Conservation (phyloP, 2,113 vertebrate species). For the Sterna hirundo region DNA sequence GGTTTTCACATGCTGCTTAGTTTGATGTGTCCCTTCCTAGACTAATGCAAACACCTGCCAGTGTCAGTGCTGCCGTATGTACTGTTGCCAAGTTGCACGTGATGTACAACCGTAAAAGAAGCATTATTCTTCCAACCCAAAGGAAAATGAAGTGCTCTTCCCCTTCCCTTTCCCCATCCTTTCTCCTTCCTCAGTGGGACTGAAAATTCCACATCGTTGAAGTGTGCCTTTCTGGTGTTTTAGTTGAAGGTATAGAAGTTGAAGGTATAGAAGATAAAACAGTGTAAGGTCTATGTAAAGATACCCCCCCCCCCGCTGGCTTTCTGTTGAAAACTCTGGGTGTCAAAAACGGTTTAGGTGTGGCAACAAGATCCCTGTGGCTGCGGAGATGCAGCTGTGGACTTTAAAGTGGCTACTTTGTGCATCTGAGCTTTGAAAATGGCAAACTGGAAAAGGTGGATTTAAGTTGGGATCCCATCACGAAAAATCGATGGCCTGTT, state of each 20-base stretch:
- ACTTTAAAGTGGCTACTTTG: not conserved
- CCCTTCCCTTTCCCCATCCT: not conserved
- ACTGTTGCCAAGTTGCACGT: not conserved
- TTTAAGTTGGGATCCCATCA: not conserved
- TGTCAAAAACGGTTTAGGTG: not conserved
- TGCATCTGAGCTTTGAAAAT: slow-evolving; percentile 52
- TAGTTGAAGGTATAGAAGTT: not conserved
- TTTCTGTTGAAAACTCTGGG: not conserved
- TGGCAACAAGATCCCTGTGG: not conserved
- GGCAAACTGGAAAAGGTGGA: not conserved
- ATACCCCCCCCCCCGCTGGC: not conserved
- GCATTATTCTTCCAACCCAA: not conserved
- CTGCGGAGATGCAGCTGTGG: not conserved
- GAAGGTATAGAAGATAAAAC: not conserved
- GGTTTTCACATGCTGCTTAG: not conserved
- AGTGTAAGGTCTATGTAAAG: not conserved
- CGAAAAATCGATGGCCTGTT: not conserved
- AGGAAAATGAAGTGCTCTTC: not conserved
- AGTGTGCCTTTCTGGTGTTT: not conserved
- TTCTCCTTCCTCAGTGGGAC: not conserved
- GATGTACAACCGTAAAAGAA: not conserved
- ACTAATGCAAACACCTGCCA: not conserved
- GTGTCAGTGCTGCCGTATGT: not conserved
- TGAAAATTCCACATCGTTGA: not conserved
- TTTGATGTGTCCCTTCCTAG: not conserved